A percentile compares a stretch with the other conserved stretches of the same genome.
phyloP scores from a whole-genome alignment of 92 coral and sea anemone genomes.

The Siderastrea radians region DNA sequence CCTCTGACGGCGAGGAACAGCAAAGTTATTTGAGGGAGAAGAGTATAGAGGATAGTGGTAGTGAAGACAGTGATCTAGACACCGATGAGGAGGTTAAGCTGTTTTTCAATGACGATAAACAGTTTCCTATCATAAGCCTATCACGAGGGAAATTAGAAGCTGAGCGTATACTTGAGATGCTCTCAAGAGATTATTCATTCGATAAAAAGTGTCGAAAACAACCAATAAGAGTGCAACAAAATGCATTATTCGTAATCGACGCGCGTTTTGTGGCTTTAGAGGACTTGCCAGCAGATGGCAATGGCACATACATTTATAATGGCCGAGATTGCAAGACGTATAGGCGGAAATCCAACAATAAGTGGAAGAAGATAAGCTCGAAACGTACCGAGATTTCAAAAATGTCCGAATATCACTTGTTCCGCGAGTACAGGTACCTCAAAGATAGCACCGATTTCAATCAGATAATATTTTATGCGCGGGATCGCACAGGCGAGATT shows the following conservation, averaged over 20 bases:
- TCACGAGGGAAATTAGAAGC: neutral
- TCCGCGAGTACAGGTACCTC: too few relatives aligned
- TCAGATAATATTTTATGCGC: neutral
- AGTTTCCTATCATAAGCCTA: neutral
- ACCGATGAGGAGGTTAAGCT: too few relatives aligned
- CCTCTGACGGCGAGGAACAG: too few relatives aligned
- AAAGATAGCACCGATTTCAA: too few relatives aligned
- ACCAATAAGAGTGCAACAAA: neutral
- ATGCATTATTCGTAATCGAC: neutral
- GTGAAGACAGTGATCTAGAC: too few relatives aligned
- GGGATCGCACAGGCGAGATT: neutral
- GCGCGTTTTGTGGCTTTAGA: neutral
- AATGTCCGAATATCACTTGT: neutral
- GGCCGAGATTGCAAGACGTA: neutral
- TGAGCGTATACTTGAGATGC: neutral
- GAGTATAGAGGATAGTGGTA: too few relatives aligned
- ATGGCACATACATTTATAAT: neutral
- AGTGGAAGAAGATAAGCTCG: neutral
- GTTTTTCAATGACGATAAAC: neutral
- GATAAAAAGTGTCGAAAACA: neutral
- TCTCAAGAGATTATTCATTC: too few relatives aligned
- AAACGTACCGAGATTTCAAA: neutral
- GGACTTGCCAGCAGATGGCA: neutral
- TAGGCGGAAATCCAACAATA: neutral
- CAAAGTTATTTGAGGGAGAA: too few relatives aligned